phyloP scores from a whole-genome alignment of 2,888 invertebrate species.

The Odontocerum albicorne region DNA sequence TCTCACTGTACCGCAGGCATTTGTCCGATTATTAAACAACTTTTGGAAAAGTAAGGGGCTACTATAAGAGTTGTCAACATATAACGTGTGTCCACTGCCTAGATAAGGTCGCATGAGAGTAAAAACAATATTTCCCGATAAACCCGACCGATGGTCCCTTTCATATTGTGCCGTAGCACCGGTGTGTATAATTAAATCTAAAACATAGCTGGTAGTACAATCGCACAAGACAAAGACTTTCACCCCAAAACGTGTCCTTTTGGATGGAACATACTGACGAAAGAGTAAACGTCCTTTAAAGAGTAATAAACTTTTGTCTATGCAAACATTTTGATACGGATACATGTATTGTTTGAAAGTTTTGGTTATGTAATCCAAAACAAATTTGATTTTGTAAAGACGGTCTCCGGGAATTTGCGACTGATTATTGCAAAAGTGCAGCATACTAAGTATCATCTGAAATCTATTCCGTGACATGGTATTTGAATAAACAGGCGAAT shows the following conservation, averaged over 20 bases:
- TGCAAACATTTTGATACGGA: too few species aligned
- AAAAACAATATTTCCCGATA: slow-evolving; percentile 8
- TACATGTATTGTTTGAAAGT: too few species aligned
- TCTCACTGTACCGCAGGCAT: too few species aligned
- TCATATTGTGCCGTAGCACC: not conserved
- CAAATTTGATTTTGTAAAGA: too few species aligned
- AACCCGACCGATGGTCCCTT: not conserved
- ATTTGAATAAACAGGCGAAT: too few species aligned
- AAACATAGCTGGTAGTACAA: not conserved
- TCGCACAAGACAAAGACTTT: not conserved
- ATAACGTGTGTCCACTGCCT: slow-evolving; percentile 3
- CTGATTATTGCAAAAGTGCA: too few species aligned
- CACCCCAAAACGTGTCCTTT: not conserved
- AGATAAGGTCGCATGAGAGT: not conserved
- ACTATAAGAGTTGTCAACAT: slow-evolving; percentile 18
- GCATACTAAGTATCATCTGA: too few species aligned
- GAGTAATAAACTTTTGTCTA: not conserved
- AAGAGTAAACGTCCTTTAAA: not conserved
- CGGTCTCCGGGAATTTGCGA: too few species aligned
- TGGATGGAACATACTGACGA: not conserved
- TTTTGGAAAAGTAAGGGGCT: too few species aligned
- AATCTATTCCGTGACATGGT: too few species aligned
- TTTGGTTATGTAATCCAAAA: too few species aligned
- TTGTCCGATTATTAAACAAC: too few species aligned
- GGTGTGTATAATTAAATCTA: slow-evolving; percentile 6